A percentile compares a stretch with the other conserved stretches of the same genome.
These are phyloP conservation scores for Limosa lapponica DNA, from an alignment of 2,797 vertebrate genomes.

Conservation along the genomic window DNA sequence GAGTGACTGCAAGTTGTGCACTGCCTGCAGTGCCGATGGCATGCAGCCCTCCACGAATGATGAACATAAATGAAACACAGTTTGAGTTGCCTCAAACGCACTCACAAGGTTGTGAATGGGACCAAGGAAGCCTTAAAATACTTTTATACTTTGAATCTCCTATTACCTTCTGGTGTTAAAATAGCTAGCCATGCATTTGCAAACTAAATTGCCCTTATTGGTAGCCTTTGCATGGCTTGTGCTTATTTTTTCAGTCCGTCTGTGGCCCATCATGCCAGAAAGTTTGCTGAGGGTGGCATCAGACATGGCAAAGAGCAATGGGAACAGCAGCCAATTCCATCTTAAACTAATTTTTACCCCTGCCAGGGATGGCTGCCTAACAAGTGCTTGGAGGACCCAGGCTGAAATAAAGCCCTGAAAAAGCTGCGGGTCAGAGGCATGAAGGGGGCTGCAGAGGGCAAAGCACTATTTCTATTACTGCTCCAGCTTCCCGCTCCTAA, in stretches of 20 bases:
- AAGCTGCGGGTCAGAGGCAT: not conserved
- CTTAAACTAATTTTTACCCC: not conserved
- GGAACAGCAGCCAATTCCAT: not conserved
- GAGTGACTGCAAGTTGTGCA: not conserved
- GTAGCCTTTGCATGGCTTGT: not conserved
- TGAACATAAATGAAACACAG: rapidly evolving
- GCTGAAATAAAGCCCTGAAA: not conserved
- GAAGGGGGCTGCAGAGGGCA: not conserved
- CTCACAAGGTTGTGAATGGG: not conserved
- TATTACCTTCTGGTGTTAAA: not conserved
- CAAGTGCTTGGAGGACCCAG: not conserved
- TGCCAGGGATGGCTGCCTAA: not conserved
- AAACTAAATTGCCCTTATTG: not conserved
- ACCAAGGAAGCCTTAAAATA: not conserved
- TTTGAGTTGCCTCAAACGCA: not conserved
- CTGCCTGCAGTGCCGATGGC: rapidly evolving
- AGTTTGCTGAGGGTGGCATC: not conserved
- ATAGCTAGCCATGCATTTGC: not conserved
- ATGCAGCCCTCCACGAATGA: rapidly evolving
- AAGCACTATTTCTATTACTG: not conserved
- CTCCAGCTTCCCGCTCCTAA: not conserved
- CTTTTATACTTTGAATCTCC: not conserved
- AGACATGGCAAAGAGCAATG: not conserved
- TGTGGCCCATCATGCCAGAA: not conserved
- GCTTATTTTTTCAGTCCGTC: not conserved